Conservation (phyloP, 1,140 invertebrate species). For the Ceratina japonica region DNA sequence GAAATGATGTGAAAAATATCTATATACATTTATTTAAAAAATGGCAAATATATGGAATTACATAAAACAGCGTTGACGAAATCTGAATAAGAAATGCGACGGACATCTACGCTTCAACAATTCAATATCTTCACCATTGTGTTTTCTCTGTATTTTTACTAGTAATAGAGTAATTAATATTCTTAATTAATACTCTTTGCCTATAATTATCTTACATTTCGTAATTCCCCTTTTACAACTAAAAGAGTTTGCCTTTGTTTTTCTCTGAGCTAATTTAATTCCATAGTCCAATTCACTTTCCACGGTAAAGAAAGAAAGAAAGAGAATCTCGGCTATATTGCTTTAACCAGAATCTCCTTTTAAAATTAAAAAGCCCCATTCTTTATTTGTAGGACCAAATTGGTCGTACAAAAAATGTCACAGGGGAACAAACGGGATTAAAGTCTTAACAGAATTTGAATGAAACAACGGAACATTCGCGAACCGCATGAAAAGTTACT, state of each 20-base stretch:
- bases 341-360: not conserved
- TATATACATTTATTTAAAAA: too few relatives aligned
- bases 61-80: too few relatives aligned
- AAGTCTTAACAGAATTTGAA: not conserved
- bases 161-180: too few relatives aligned
- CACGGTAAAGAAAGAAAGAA: not conserved
- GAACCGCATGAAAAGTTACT: not conserved
- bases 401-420: too few relatives aligned
- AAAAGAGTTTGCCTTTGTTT: not conserved
- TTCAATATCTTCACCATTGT: too few relatives aligned
- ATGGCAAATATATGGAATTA: too few relatives aligned
- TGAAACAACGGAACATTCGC: not conserved
- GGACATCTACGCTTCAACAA: too few relatives aligned
- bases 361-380: not conserved
- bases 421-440: too few relatives aligned
- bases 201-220: not conserved
- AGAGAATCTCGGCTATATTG: not conserved
- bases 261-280: not conserved
- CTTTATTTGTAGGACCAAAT: not conserved
- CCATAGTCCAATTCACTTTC: not conserved
- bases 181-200: too few relatives aligned
- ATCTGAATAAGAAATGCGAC: too few relatives aligned
- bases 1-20: too few relatives aligned
- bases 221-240: not conserved
- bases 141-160: too few relatives aligned